Evolutionary conservation across 2,797 vertebrate genomes (phyloP), one percentile per base, ranked within the genome.

Genomic region (Ceryle rudis): DNA sequence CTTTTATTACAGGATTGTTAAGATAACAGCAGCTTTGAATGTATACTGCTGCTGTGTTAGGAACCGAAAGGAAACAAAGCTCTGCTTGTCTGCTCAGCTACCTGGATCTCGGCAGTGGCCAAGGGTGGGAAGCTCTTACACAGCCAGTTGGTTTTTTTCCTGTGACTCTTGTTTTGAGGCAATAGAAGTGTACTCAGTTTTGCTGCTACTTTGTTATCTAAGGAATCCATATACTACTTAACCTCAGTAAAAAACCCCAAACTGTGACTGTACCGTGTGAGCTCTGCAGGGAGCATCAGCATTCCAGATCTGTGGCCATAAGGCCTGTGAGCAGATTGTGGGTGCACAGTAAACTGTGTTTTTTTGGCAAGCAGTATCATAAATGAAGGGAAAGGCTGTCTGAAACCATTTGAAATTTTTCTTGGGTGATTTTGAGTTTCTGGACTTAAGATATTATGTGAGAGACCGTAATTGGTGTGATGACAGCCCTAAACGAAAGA

Each of bases 171-270:
- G 62, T 93, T 94, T 83, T 70, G 41, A 95, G 83, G 65, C 62
- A 47, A 69, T 71, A 39, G 66, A 95, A 89, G 57, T 52, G 46
- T 44, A 67, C 33, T 94, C 14, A 0, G 29, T 31, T 95, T 81
- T 85, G 52, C 79, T 93, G 74, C 77, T 92, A 54, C 81, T 91
- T 91, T 71, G 37, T 95, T 98, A 96, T 96, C 96, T 96, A 95
- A 97, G 73, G 95, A 97, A 97, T 97, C 95, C 83, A n/a, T 80
- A 81, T 39, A 85, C 82, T 88, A 60, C 86, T 97, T 97, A 97
- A 95, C 89, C 85, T 73, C 81, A 71, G 39, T 64, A 81, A 90
- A 90, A 79, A 70, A 20, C 9, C 26, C 5, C 71, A 87, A 83
- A 58, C 72, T 49, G 69, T 80, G 79, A 82, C 29, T 82, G 42